phyloP scores from a whole-genome alignment of 37 sponge, comb jelly and placozoan genomes.

The Ephydatia muelleri region DNA sequence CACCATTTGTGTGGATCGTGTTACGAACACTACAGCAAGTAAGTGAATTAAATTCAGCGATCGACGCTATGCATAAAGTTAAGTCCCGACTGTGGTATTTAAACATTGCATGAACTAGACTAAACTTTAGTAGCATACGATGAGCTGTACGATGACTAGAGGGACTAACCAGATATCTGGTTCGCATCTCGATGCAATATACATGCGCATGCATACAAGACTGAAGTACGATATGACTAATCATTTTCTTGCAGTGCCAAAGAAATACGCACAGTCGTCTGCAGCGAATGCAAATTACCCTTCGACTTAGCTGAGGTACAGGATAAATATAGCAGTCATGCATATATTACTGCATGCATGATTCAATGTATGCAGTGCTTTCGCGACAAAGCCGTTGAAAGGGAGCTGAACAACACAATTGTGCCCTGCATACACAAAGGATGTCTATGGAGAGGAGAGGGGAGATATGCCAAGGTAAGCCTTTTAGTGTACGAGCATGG shows the following conservation, averaged over 20 bases:
- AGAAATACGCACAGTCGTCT: neutral
- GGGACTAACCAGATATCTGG: too few relatives aligned
- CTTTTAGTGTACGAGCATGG: neutral
- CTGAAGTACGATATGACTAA: too few relatives aligned
- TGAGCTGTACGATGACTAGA: too few relatives aligned
- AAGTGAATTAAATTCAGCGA: neutral
- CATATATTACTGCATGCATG: neutral
- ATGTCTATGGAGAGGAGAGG: conserved; percentile 72
- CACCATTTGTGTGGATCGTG: conserved; percentile 46
- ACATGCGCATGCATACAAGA: too few relatives aligned
- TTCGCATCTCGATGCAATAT: too few relatives aligned
- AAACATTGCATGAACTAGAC: too few relatives aligned
- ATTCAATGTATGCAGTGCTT: conserved; percentile 35
- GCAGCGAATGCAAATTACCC: neutral
- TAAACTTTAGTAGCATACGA: too few relatives aligned
- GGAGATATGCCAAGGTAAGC: conserved; percentile 38
- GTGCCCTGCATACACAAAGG: conserved; percentile 40
- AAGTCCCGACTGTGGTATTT: too few relatives aligned
- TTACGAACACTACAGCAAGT: conserved; percentile 34
- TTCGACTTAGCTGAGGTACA: neutral
- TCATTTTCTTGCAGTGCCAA: neutral
- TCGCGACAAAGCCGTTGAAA: conserved; percentile 64
- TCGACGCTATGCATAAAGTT: too few relatives aligned
- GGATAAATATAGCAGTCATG: too few relatives aligned
- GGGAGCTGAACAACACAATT: conserved; percentile 40